Evolutionary conservation across 2,888 invertebrate genomes (phyloP), one percentile per base, ranked within the genome.

Genomic region (Hartigia nigra): DNA sequence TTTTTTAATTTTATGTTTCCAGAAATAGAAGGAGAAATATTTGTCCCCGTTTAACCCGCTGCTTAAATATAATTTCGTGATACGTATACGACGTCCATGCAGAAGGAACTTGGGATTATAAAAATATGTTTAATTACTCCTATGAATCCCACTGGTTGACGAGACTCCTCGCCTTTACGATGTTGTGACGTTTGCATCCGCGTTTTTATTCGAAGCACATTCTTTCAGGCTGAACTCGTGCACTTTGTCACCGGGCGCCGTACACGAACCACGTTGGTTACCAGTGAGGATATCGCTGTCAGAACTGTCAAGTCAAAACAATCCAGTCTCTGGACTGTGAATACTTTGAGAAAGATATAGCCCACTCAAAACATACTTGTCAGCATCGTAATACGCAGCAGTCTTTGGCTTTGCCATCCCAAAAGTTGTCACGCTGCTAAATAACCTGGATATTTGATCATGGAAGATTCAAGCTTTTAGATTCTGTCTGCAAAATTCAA

Each of bases 151-250:
- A 34, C 39, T 70, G 69, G 37, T 75, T 77, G 78, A 76, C 76
- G 77, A 78, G 77, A 76, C 76, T 55, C 55, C 9, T 74, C 78
- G 74, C 79, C 79, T 83, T 83, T 82, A 83, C 82, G 83, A 82
- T 76, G 79, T 75, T 79, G 80, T 81, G 82, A 83, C 81, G 80
- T 80, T 77, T 75, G 81, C 80, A 83, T 82, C 80, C 83, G 82
- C 79, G 76, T 82, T 82, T 83, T 83, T 81, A 81, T 82, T 83
- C 77, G 69, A 77, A 31, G 39, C 36, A 79, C 79, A 79, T 80
- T 81, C 74, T 80, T 81, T 76, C 78, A 76, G 80, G 75, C 78
- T 69, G 79, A 77, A 76, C 55, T 55, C 76, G 69, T 76, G 69
- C 75, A 76, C 75, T 76, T 37, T 74, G 55, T 55, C 23, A 55